Evolutionary conservation across 2,797 vertebrate genomes (phyloP), one percentile per base, ranked within the genome.

Genomic region (Acomys russatus): DNA sequence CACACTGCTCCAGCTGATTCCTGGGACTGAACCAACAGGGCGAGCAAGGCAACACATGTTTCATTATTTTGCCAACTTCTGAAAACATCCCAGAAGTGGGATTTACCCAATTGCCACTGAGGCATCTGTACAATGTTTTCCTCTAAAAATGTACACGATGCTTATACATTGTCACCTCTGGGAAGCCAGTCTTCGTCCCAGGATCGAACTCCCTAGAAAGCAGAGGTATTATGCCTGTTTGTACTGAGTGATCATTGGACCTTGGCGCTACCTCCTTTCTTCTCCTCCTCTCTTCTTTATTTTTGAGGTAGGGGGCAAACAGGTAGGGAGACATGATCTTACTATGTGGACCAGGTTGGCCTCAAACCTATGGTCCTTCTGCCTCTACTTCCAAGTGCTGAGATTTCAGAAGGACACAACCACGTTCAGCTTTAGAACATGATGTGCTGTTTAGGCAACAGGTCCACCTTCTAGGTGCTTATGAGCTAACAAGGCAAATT

Each of bases 401-500:
- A 22, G 20, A 54, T 49, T 51, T 25, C 11, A 64, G 38, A 22
- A n/a, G 49, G 71, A 49, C 0, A 35, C 18, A 44, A n/a, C 44
- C 30, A 68, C 2, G 0, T 7, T 12, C 18, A 78, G 20, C 30
- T 78, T 78, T 23, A 54, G 63, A 79, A 23, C 49, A 78, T 85
- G 49, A 38, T 90, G n/a, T 85, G 14, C 18, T 66, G 35, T 10
- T 77, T 93, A 64, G 33, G 35, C 51, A 80, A 6, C 7, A 85
- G 76, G 70, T 74, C 56, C 77, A 51, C 6, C 11, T 64, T 93
- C 25, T 86, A 38, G 38, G 28, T 93, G 22, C 4, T 95, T 93
- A 82, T 35, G 33, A 77, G 74, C 35, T 83, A 10, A 44, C 79
- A 94, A 71, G 71, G 59, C 9, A 90, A 94, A 90, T 78, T 90